Percentiles rank a stretch among this genome's conserved stretches.
Evolutionary conservation across 2,888 invertebrate genomes (phyloP).

Genomic region (Eupeodes luniger): DNA sequence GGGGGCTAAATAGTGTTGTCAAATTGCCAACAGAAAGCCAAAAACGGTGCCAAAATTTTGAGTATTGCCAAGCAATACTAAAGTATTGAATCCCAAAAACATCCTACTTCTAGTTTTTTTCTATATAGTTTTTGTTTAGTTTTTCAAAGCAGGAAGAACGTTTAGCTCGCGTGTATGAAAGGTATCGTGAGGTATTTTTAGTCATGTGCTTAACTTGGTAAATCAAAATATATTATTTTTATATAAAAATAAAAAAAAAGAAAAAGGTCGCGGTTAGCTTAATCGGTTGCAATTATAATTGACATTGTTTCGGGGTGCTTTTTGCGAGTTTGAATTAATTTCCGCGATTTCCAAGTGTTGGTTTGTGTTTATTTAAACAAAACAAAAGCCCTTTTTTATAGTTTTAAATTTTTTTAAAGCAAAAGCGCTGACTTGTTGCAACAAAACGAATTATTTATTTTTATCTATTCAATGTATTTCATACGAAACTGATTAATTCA

Average conservation of each 20-base stretch:
- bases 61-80: neutral
- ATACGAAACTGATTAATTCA: neutral
- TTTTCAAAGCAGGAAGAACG: slow-evolving; percentile 41
- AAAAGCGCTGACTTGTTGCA: slow-evolving; percentile 15
- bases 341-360: slow-evolving; percentile 20
- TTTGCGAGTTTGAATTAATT: slow-evolving; percentile 8
- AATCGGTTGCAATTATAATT: slow-evolving; percentile 66
- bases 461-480: slow-evolving; percentile 18
- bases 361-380: neutral
- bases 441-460: slow-evolving; percentile 31
- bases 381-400: slow-evolving; percentile 39
- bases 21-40: slow-evolving; percentile 25
- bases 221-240: slow-evolving; percentile 30
- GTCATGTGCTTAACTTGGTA: slow-evolving; percentile 47
- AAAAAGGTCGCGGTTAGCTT: slow-evolving; percentile 53
- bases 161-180: slow-evolving; percentile 38
- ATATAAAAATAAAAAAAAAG: slow-evolving; percentile 41
- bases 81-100: neutral
- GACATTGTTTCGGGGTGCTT: slow-evolving; percentile 62
- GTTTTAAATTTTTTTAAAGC: slow-evolving; percentile 5
- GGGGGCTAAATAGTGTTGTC: slow-evolving; percentile 7
- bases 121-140: neutral
- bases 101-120: neutral
- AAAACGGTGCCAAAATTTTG: slow-evolving; percentile 44
- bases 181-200: slow-evolving; percentile 47